These are phyloP conservation scores for Chlorodrepanis virens DNA, from an alignment of 2,113 vertebrate species.

Conservation along the genomic window DNA sequence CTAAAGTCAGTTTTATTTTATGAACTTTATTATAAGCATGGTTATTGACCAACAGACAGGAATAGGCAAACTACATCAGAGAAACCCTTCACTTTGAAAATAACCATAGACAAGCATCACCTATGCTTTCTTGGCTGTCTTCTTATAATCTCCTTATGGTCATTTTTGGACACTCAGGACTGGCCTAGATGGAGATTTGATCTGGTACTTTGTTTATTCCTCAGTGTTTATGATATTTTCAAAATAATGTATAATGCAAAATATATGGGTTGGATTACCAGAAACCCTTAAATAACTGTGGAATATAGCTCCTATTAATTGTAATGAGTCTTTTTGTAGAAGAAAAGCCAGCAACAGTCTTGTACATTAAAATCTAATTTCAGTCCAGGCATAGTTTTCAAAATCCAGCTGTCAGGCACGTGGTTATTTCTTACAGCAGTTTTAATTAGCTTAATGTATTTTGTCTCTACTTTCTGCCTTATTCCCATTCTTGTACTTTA, in stretches of 20 bases:
- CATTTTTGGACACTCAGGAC: background rate
- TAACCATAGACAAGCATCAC: background rate
- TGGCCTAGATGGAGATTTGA: background rate
- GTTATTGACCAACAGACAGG: background rate
- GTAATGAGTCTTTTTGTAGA: background rate
- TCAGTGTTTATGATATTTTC: background rate
- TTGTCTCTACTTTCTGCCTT: background rate
- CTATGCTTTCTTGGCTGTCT: background rate
- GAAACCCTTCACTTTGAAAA: background rate
- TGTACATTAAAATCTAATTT: conserved; percentile 26
- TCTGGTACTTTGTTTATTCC: background rate
- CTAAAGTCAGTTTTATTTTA: background rate
- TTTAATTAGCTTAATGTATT: conserved; percentile 27
- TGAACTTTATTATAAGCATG: background rate
- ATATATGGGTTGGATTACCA: background rate
- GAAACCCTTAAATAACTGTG: background rate
- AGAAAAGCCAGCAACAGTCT: background rate
- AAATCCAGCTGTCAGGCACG: background rate
- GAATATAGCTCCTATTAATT: background rate
- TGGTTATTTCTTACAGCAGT: background rate
- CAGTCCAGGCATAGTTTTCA: background rate
- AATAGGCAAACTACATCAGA: background rate
- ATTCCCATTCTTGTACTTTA: background rate
- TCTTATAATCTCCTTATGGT: background rate
- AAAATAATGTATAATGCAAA: background rate